Evolutionary conservation across 2,113 vertebrate species (phyloP), one percentile per base, ranked within the genome.

Genomic region (Camarhynchus parvulus): DNA sequence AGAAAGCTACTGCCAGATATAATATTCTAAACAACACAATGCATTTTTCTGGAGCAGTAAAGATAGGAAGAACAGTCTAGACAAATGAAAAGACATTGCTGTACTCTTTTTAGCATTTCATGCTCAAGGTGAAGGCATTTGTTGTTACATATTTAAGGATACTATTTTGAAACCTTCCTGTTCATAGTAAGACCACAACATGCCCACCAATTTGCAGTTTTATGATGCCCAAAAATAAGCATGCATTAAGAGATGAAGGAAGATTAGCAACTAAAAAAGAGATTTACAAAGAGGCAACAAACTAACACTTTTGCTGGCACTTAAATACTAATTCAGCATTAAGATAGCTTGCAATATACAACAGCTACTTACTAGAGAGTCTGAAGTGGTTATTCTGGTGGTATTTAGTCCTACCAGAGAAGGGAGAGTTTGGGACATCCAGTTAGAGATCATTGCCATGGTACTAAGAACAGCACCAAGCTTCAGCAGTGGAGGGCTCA

Each of bases 381-480:
- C 98, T 95, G 97, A 93, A 58, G 97, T 96, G 73, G 91, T 94
- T 86, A 97, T 97, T 90, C 91, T 97, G 64, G 98, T 99, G 94
- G 97, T 98, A 69, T 99, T 99, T 86, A 99, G 98, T 97, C 99
- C 99, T 78, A 99, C 98, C 94, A 99, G 98, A 50, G 98, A 98
- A 24, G 99, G 99, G 90, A 99, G 98, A 31, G 98, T 99, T 98
- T 99, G 99, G 97, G 99, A 99, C 99, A 99, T 99, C 99, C 99
- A 99, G 98, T 99, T 99, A 70, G 99, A 99, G 58, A 99, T 98
- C 98, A 99, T 99, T 79, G 99, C 99, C 99, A 99, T 98, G 89
- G 99, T 99, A 95, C 99, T 99, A 63, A 99, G 98, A 83, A 99
- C 98, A 97, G 98, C 99, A 63, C 99, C 99, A 58, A 99, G 98